Evolutionary conservation across 2,888 invertebrate species (phyloP), one percentile per base, ranked within the genome.

Genomic region (Scaptomyza reducta): DNA sequence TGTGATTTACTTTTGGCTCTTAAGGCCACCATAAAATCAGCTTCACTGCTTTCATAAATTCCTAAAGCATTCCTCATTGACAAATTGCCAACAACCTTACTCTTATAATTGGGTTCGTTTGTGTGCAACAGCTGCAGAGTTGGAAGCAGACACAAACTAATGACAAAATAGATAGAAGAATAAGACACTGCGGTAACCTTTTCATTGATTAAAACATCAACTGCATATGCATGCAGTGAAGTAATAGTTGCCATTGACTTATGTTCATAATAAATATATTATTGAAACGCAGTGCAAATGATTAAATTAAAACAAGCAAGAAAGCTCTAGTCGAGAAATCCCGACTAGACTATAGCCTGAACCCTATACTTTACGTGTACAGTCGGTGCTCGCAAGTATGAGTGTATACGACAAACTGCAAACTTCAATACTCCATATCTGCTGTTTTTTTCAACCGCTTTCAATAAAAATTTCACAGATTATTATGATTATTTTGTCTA

Each of bases 11-110:
- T 31, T 63, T 66, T 59, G 59, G 38, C 45, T 35, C 40, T 47
- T 64, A 77, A 54, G 71, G 71, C 66, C 71, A 68, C 77, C 74
- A 61, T 62, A 33, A 69, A 71, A 77, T 72, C 72, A 51, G 69
- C 55, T 58, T 51, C 69, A 79, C 71, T 74, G 74, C 61, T 71
- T 71, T 77, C 82, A 82, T 82, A 85, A 85, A 82, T 79, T 75
- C 81, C 83, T 79, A 82, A 85, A 79, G 79, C 63, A 46, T 42
- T 41, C 69, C 71, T 71, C 80, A 83, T 62, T 76, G 80, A 71
- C 73, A 76, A 74, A 78, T 70, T 68, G 73, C 74, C 72, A 71
- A 63, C 66, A 77, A 71, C 65, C 63, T 64, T 59, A 59, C 66
- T 55, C 42, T 55, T 27, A 51, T 42, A 45, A 51, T 54, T 44